Evolutionary conservation across 2,113 vertebrate genomes (phyloP), one percentile per base, ranked within the genome.

Genomic region (Nyctibius bracteatus): DNA sequence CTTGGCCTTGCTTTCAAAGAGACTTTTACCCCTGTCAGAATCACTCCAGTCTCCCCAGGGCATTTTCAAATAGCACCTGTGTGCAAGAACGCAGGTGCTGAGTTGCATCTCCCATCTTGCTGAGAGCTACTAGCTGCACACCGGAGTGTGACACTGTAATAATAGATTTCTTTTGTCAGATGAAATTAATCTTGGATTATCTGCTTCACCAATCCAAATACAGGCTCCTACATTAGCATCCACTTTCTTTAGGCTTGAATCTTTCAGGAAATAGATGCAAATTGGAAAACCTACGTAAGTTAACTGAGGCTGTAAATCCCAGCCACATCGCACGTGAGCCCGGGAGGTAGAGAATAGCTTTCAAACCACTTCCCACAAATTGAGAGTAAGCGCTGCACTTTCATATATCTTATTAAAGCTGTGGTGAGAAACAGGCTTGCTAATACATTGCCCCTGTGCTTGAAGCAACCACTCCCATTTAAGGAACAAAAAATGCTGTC

Each of bases 101-200:
- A 82, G 71, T 73, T 84, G 81, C 55, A 81, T 90, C 94, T 94
- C 79, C 68, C 49, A 79, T 58, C 81, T 91, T 72, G 62, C 93
- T 92, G 77, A 93, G 78, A 95, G 94, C 81, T 93, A 8, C 86
- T 33, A 77, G 86, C 75, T 63, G 46, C 81, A 94, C 43, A 31
- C 51, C 11, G 5, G 81, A 94, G 78, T 96, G 88, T 92, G 96
- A 96, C 94, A 88, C 72, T 91, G 81, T 82, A 93, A 95, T 95
- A 95, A 96, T 95, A 96, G 86, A 86, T 94, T 95, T 92, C 81
- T 93, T 97, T 97, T 97, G 95, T 97, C 94, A 96, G 88, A 90
- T 95, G 92, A 96, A 97, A 97, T 97, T 97, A 97, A 97, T 97
- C 96, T 96, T 96, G 95, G 96, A 97, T 97, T 97, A 97, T 97